Percentiles rank a stretch among this genome's conserved stretches.
These are phyloP conservation scores for Papilio protenor DNA, from an alignment of 2,888 invertebrate genomes.

Conservation along the genomic window DNA sequence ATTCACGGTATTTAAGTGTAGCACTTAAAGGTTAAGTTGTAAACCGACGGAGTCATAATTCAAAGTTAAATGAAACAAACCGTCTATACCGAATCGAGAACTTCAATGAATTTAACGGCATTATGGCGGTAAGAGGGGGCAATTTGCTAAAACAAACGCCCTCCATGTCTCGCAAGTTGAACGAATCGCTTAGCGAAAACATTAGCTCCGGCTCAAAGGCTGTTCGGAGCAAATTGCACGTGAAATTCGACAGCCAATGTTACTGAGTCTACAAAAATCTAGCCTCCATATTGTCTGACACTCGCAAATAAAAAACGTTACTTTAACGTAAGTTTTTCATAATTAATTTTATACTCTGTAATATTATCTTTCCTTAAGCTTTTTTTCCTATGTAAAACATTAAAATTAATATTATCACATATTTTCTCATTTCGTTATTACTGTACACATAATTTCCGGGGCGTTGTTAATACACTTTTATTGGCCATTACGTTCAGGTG, in stretches of 20 bases:
- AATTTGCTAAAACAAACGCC: slow-evolving; percentile 64
- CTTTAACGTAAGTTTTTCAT: not conserved
- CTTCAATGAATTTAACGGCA: slow-evolving; percentile 55
- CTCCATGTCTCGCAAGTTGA: slow-evolving; percentile 62
- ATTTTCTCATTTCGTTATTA: slow-evolving; percentile 33
- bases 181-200: slow-evolving; percentile 79
- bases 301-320: slow-evolving; percentile 25
- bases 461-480: slow-evolving; percentile 41
- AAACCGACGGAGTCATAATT: slow-evolving; percentile 37
- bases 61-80: slow-evolving; percentile 43
- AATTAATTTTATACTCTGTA: not conserved
- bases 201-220: slow-evolving; percentile 78
- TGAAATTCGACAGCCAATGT: slow-evolving; percentile 76
- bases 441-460: slow-evolving; percentile 23
- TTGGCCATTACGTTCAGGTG: slow-evolving; percentile 41
- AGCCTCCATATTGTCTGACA: slow-evolving; percentile 56
- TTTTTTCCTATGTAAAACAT: not conserved
- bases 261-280: slow-evolving; percentile 65
- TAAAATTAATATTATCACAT: slow-evolving; percentile 7
- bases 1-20: slow-evolving; percentile 23
- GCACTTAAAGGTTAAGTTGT: slow-evolving; percentile 35
- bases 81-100: slow-evolving; percentile 51
- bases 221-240: slow-evolving; percentile 79
- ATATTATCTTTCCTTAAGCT: not conserved
- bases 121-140: slow-evolving; percentile 57